Percentiles rank a stretch among this genome's conserved stretches.
phyloP scores from a whole-genome alignment of 2,113 vertebrate species.

The Melanerpes formicivorus region DNA sequence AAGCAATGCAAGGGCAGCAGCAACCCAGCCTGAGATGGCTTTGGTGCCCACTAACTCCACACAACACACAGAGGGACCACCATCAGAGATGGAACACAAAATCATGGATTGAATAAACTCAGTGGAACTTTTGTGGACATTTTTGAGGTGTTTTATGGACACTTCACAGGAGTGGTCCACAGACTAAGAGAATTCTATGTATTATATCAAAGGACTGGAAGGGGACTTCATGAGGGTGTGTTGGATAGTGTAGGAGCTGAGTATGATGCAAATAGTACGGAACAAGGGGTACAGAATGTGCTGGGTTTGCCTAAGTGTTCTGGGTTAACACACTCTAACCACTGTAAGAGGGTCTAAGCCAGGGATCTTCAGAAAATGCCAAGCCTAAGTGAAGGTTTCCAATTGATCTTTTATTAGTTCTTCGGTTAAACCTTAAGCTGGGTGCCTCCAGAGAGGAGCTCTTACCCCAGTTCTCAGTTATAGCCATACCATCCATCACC shows the following conservation, averaged over 20 bases:
- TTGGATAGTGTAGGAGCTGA: neutral
- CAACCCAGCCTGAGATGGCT: neutral
- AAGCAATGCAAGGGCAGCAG: neutral
- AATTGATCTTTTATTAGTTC: neutral
- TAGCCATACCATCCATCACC: rapidly evolving
- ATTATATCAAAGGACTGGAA: neutral
- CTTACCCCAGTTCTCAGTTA: neutral
- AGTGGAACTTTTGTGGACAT: neutral
- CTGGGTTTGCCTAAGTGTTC: neutral
- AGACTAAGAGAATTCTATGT: neutral
- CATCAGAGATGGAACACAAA: neutral
- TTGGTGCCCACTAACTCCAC: neutral
- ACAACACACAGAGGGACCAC: neutral
- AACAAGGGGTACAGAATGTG: neutral
- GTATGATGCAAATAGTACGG: neutral
- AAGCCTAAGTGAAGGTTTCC: neutral
- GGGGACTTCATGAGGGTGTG: neutral
- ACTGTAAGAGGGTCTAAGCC: neutral
- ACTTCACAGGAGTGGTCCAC: neutral
- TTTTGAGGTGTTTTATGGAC: neutral
- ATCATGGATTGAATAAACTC: neutral
- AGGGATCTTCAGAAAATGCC: neutral
- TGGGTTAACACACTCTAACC: rapidly evolving
- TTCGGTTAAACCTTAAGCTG: neutral
- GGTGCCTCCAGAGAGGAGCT: neutral